Evolutionary conservation across 2,797 vertebrate genomes (phyloP).

Genomic region (Danio tinwini): DNA sequence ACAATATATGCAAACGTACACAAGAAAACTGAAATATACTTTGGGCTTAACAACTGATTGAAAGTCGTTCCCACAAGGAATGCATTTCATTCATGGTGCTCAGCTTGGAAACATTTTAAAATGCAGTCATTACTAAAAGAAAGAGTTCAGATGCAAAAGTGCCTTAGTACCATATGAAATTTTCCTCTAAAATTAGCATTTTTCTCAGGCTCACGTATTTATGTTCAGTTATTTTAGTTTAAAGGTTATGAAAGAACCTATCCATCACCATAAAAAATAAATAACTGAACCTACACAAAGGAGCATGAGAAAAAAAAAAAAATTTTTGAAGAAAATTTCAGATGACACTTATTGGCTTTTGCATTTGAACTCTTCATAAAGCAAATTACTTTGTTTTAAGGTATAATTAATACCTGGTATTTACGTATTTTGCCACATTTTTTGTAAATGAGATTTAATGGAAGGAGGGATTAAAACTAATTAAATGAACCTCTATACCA

Average conservation of each 20-base stretch:
- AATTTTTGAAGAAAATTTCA: too few species aligned
- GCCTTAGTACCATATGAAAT: too few species aligned
- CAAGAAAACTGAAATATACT: background rate
- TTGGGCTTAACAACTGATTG: background rate
- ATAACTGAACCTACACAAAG: too few species aligned
- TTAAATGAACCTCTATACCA: background rate
- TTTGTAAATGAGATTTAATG: background rate
- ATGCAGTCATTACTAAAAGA: background rate
- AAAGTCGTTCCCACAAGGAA: background rate
- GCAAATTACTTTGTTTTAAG: background rate
- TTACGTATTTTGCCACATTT: constrained; percentile 2
- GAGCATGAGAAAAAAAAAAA: too few species aligned
- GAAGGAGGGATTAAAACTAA: background rate
- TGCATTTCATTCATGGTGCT: background rate
- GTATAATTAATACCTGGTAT: background rate
- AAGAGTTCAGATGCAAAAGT: too few species aligned
- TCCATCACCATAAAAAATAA: too few species aligned
- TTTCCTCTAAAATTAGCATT: too few species aligned
- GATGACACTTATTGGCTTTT: too few species aligned
- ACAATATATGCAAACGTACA: too few species aligned
- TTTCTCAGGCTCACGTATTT: too few species aligned
- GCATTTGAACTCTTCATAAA: background rate
- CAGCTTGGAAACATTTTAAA: background rate
- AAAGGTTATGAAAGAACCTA: too few species aligned
- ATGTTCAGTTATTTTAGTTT: too few species aligned